Percentiles rank a stretch among this genome's conserved stretches.
phyloP scores from a whole-genome alignment of 2,797 vertebrate genomes.

The Enteromius afrohamiltoni region DNA sequence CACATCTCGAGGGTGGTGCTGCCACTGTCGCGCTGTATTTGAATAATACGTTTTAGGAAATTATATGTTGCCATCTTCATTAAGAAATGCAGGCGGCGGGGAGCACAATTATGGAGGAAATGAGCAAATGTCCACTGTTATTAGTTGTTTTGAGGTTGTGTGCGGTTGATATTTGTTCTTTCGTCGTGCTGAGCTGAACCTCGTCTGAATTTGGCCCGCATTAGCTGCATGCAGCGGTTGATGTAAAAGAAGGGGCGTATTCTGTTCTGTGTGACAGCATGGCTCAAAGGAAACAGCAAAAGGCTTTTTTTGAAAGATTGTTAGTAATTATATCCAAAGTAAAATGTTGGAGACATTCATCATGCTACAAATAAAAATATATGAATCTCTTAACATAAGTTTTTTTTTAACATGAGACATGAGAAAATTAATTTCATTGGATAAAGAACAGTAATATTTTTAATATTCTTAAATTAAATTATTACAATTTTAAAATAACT shows the following conservation, averaged over 20 bases:
- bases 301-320: slow-evolving; percentile 56
- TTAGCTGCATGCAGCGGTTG: slow-evolving; percentile 42
- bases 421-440: too few relatives aligned
- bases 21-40: slow-evolving; percentile 41
- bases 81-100: slow-evolving; percentile 55
- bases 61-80: slow-evolving; percentile 53
- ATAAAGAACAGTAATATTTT: too few relatives aligned
- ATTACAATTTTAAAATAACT: not conserved
- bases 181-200: not conserved
- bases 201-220: slow-evolving; percentile 40
- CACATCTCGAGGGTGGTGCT: slow-evolving; percentile 47
- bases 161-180: slow-evolving; percentile 22
- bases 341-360: not conserved
- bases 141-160: slow-evolving; percentile 43
- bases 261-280: slow-evolving; percentile 53
- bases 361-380: not conserved
- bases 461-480: too few relatives aligned
- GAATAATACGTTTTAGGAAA: slow-evolving; percentile 58
- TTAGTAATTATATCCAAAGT: slow-evolving; percentile 26
- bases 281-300: slow-evolving; percentile 46
- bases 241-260: slow-evolving; percentile 60
- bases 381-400: not conserved
- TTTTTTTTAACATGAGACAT: too few relatives aligned
- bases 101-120: slow-evolving; percentile 47
- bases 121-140: slow-evolving; percentile 46